These are phyloP conservation scores for Alentia gelatinosa DNA, from an alignment of 2,888 invertebrate genomes.

Conservation along the genomic window DNA sequence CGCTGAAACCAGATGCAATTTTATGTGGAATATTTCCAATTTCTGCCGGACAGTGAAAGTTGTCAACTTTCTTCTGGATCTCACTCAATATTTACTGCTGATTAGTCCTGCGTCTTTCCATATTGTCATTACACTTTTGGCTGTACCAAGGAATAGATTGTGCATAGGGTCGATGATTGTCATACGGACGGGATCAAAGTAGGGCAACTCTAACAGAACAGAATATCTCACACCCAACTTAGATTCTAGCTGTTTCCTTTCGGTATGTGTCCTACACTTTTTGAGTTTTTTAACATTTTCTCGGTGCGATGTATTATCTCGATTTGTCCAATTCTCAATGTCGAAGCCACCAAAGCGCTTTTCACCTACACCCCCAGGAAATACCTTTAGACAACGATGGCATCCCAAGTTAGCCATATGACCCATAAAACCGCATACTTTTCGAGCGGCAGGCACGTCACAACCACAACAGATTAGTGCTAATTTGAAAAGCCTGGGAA, in stretches of 20 bases:
- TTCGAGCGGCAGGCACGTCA: not conserved
- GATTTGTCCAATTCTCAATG: not conserved
- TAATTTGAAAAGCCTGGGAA: not conserved
- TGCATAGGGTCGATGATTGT: not conserved
- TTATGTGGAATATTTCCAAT: not conserved
- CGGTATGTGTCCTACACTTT: not conserved
- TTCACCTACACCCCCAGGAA: not conserved
- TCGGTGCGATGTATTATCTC: not conserved
- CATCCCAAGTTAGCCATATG: not conserved
- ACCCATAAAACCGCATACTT: not conserved
- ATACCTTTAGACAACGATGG: not conserved
- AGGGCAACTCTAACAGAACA: not conserved
- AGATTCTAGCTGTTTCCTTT: not conserved
- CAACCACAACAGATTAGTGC: not conserved
- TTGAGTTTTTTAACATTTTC: not conserved
- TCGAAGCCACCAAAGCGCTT: constrained; percentile 3
- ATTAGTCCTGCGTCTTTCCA: not conserved
- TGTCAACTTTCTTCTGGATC: not conserved
- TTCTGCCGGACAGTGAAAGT: not conserved
- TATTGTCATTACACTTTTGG: not conserved
- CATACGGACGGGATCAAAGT: not conserved
- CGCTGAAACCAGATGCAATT: not conserved
- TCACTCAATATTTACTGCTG: not conserved
- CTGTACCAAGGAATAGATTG: not conserved
- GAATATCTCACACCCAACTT: not conserved